Base-by-base conservation (phyloP, 2,113 vertebrate genomes). In the Clarias macrocephalus region DNA sequence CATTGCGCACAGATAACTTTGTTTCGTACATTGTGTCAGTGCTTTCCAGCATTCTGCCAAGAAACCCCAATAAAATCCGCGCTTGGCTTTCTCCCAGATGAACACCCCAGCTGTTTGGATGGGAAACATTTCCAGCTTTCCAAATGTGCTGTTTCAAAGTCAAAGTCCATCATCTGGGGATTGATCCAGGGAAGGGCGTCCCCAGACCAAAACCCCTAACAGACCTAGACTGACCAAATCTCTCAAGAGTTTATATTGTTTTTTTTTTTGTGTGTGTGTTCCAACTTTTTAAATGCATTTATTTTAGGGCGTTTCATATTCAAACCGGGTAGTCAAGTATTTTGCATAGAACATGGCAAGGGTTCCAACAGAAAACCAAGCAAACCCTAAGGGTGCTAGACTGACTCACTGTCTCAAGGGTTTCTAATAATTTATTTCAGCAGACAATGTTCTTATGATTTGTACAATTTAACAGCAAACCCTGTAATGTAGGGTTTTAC, bases 361-460 rank as follows among this genome's bases (percentile, higher is more conserved):
- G 5, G 75, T 79, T 79, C 75, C 75, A 25, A 79, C 75, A 79
- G 25, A 28, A 79, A 79, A 28, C 25, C 75, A 79, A 56, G 8
- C 52, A 79, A 79, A 8, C 75, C 25, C 52, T 56, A 77, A 77
- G 75, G 75, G 48, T 56, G 25, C 52, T 57, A 28, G 75, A 79
- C 25, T 79, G 52, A 79, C 25, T 79, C 52, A 28, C 10, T 56
- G 25, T 79, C 75, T 79, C 6, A 30, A 77, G 75, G 48, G 52
- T 28, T 56, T 77, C 48, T 77, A 48, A 77, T 28, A 56, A 3
- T 25, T 56, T n/a, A 25, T 77, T 77, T 56, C 13, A 4, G 54
- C n/a, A 28, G 12, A 77, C 48, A 54, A 12, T 25, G 54, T 54
- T 79, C n/a, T 28, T 18, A 19, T 30, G 56, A 54, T 28, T 79